These are phyloP conservation scores for Ips nitidus DNA, from an alignment of 1,140 invertebrate species.

Conservation along the genomic window DNA sequence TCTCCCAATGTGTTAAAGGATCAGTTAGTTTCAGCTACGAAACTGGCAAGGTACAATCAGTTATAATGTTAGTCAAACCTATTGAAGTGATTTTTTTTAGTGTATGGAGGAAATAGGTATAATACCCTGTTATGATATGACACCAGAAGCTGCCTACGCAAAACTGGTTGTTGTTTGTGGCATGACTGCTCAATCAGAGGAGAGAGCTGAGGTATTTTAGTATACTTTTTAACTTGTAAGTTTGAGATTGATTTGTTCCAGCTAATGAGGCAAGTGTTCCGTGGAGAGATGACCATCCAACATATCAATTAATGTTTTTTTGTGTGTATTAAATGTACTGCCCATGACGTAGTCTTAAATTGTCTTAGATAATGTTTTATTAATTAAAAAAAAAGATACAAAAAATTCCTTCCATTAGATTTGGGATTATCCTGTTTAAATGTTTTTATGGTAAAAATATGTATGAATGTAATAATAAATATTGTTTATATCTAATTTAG, in stretches of 20 bases:
- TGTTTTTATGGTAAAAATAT: too few species aligned
- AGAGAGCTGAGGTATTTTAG: conserved; percentile 35
- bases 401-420: too few species aligned
- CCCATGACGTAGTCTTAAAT: too few species aligned
- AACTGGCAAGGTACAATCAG: conserved; percentile 67
- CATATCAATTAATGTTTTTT: not conserved
- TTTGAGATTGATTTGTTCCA: conserved; percentile 46
- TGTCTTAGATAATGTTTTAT: too few species aligned
- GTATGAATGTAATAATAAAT: too few species aligned
- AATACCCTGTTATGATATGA: conserved; percentile 92
- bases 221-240: not conserved
- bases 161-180: conserved; percentile 87
- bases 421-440: too few species aligned
- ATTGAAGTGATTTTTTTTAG: conserved; percentile 24
- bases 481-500: too few species aligned
- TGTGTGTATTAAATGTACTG: too few species aligned
- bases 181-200: conserved; percentile 24
- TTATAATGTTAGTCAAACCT: not conserved
- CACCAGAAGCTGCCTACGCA: conserved; percentile 88
- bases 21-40: conserved; percentile 79
- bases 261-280: conserved; percentile 79
- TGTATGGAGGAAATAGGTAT: conserved; percentile 65
- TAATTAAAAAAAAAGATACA: too few species aligned
- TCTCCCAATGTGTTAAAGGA: conserved; percentile 85
- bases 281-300: conserved; percentile 65